A percentile compares a stretch with the other conserved stretches of the same genome.
phyloP scores from a whole-genome alignment of 2,888 invertebrate genomes.

The Orthosia gothica region DNA sequence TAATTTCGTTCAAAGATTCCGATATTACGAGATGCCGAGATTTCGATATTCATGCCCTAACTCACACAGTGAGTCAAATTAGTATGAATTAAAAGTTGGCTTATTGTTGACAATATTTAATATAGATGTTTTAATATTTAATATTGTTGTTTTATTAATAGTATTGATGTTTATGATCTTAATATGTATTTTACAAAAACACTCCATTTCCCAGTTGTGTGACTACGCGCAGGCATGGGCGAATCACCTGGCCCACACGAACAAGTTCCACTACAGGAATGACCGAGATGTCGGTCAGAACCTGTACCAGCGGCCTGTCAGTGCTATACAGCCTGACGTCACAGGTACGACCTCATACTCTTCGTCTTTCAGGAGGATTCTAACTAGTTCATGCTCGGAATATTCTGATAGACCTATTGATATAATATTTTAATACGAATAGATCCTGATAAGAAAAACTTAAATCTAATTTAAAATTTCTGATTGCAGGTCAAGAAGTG shows the following conservation, averaged over 20 bases:
- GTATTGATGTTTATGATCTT: too few relatives aligned
- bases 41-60: too few relatives aligned
- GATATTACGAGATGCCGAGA: too few relatives aligned
- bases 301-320: constrained; percentile 94
- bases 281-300: constrained; percentile 96
- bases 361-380: neutral
- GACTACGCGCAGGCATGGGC: constrained; percentile 97
- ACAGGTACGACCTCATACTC: constrained; percentile 87
- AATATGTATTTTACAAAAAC: neutral
- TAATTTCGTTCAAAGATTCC: too few relatives aligned
- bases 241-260: constrained; percentile 96
- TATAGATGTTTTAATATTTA: too few relatives aligned
- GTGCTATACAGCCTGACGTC: constrained; percentile 93
- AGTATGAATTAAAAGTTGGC: too few relatives aligned
- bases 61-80: neutral
- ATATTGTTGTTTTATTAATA: too few relatives aligned
- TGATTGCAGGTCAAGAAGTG: constrained; percentile 94
- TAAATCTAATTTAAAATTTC: neutral
- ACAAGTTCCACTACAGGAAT: constrained; percentile 95
- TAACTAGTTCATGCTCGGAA: neutral
- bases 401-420: neutral
- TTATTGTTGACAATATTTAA: too few relatives aligned
- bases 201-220: constrained; percentile 92
- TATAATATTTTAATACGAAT: neutral
- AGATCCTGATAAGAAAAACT: neutral